Evolutionary conservation across 1,140 invertebrate species (phyloP), one percentile per base, ranked within the genome.

Genomic region (Drosophila quadrilineata): DNA sequence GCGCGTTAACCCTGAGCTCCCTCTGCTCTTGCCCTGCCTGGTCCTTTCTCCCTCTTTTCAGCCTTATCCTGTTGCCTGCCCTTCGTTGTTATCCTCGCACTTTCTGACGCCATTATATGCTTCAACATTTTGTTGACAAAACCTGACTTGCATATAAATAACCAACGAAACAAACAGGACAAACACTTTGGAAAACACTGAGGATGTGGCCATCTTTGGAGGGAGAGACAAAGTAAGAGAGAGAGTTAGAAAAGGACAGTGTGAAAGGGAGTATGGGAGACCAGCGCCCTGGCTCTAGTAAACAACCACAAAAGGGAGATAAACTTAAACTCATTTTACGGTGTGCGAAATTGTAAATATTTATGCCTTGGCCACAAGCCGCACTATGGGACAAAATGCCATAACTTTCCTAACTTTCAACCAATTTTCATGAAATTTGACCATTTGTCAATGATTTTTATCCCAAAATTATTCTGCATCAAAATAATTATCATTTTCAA

Each of bases 81-180:
- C n/a, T n/a, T n/a, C n/a, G n/a, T n/a, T n/a, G n/a, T n/a, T n/a
- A n/a, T n/a, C n/a, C n/a, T n/a, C n/a, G n/a, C 64, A 59, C 76
- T 75, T 50, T 65, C n/a, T 64, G 71, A 72, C 79, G 79, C 79
- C 79, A 85, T 85, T 85, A 71, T 52, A 48, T 38, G n/a, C n/a
- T n/a, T 26, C 41, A 68, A 48, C 63, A 67, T 57, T 71, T 58
- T 71, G 71, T 71, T 71, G 41, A 60, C 74, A 67, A 67, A 66
- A 75, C 79, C 79, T 85, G 79, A 85, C 79, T 85, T 75, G 79
- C 79, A 85, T 79, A 85, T 85, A 85, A 85, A 85, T 85, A 85
- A 74, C 60, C 70, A 57, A 70, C 57, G 79, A 79, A 77, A 64
- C 65, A 71, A 75, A 82, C 74, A 60, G 59, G 84, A 73, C 84